Evolutionary conservation across 2,113 vertebrate genomes (phyloP).

Genomic region (Myotis lucifugus): DNA sequence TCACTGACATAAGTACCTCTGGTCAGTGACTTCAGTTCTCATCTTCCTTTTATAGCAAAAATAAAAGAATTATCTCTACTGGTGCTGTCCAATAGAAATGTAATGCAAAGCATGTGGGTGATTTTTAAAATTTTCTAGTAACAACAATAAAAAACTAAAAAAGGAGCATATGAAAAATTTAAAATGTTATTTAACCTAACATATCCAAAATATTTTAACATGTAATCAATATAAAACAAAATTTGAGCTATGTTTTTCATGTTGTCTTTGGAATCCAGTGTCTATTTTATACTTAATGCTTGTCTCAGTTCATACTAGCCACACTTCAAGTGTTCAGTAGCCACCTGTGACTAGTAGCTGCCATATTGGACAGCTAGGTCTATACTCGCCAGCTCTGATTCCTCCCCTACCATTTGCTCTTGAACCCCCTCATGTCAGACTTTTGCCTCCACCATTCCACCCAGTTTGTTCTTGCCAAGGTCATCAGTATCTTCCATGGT

Average conservation of each 20-base stretch:
- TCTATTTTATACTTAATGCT: neutral
- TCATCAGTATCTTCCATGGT: neutral
- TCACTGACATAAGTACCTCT: neutral
- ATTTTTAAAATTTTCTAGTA: neutral
- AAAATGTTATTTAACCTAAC: neutral
- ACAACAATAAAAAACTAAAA: neutral
- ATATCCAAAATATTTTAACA: neutral
- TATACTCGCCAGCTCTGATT: neutral
- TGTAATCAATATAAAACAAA: neutral
- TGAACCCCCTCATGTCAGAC: neutral
- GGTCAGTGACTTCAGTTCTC: neutral
- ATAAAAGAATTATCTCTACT: neutral
- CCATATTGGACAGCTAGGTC: neutral
- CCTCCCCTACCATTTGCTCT: neutral
- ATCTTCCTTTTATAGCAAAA: neutral
- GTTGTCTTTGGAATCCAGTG: neutral
- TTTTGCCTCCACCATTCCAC: neutral
- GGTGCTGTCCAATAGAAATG: neutral
- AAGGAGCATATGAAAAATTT: neutral
- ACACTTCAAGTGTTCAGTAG: neutral
- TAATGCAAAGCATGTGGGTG: neutral
- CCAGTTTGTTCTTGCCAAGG: neutral
- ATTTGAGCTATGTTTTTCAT: neutral
- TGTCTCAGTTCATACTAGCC: neutral
- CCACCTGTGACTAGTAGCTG: neutral